Evolutionary conservation across 2,888 invertebrate genomes (phyloP).

Genomic region (Phalera bucephala): DNA sequence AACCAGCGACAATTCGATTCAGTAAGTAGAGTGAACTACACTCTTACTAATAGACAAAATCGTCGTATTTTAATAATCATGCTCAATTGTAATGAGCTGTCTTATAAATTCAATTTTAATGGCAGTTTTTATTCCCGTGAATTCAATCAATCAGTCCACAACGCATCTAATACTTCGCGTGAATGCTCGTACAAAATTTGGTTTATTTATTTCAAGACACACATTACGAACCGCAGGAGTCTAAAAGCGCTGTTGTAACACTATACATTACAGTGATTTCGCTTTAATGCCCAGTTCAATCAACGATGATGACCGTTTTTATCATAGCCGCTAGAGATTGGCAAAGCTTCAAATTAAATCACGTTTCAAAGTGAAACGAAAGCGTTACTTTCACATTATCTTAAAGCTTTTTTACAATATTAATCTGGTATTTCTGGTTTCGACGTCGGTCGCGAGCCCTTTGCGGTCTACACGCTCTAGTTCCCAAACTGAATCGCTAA

Average conservation of each 20-base stretch:
- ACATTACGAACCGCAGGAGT: slow-evolving; percentile 7
- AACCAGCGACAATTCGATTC: too few species aligned
- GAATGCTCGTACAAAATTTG: too few species aligned
- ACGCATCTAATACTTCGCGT: too few species aligned
- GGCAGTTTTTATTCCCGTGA: too few species aligned
- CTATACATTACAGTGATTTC: slow-evolving; percentile 17
- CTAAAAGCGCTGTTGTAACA: slow-evolving; percentile 20
- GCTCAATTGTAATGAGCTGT: too few species aligned
- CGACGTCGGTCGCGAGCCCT: slow-evolving; percentile 18
- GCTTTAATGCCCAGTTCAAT: slow-evolving; percentile 21
- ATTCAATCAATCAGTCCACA: too few species aligned
- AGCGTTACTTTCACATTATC: slow-evolving; percentile 31
- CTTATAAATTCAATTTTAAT: too few species aligned
- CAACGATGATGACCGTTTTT: slow-evolving; percentile 23
- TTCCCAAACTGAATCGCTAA: slow-evolving; percentile 57
- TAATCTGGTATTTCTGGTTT: slow-evolving; percentile 27
- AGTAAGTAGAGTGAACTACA: too few species aligned
- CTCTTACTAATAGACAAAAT: too few species aligned
- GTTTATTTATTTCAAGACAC: neutral
- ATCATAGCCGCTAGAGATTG: slow-evolving; percentile 17
- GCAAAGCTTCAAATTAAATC: slow-evolving; percentile 33
- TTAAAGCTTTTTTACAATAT: slow-evolving; percentile 25
- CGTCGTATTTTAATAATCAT: too few species aligned
- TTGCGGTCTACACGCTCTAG: slow-evolving; percentile 53
- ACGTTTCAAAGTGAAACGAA: slow-evolving; percentile 27